Evolutionary conservation across 2,797 vertebrate species (phyloP).

Genomic region (Labroides dimidiatus): DNA sequence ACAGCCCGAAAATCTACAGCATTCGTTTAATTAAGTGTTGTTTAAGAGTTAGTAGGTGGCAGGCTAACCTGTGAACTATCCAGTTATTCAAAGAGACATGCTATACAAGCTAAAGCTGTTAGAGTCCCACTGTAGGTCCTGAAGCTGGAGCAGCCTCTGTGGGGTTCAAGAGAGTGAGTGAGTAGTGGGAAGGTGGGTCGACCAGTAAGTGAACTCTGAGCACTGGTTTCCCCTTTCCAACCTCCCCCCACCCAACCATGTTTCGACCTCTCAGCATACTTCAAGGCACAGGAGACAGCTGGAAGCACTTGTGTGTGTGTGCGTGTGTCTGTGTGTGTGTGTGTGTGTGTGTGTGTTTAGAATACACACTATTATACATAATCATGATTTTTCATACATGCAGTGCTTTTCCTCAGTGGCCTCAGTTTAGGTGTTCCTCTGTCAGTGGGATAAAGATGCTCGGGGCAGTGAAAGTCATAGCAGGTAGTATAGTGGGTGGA

Average conservation of each 20-base stretch:
- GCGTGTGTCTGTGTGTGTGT: constrained; percentile 11
- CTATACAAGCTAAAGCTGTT: not conserved
- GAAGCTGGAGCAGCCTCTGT: constrained; percentile 5
- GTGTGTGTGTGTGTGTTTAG: not conserved
- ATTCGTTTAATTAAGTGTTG: constrained; percentile 9
- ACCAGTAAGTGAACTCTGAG: constrained; percentile 46
- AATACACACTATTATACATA: constrained; percentile 22
- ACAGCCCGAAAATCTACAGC: constrained; percentile 25
- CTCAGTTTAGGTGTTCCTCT: not conserved
- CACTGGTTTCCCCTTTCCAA: constrained; percentile 55
- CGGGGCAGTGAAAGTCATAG: not conserved
- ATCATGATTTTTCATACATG: constrained; percentile 17
- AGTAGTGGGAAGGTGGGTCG: constrained; percentile 22
- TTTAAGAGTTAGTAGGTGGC: not conserved
- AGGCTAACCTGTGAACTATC: not conserved
- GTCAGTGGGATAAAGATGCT: not conserved
- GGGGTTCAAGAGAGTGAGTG: constrained; percentile 8
- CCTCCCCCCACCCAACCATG: constrained; percentile 56
- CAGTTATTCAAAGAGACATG: constrained; percentile 5
- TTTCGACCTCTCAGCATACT: constrained; percentile 43
- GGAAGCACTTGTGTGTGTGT: constrained; percentile 27
- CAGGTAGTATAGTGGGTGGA: not conserved
- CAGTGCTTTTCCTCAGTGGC: constrained; percentile 8
- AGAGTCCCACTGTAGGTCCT: constrained; percentile 7
- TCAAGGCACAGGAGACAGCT: constrained; percentile 63